Base-by-base conservation (phyloP, 2,888 invertebrate species). In the Fragum sueziense region DNA sequence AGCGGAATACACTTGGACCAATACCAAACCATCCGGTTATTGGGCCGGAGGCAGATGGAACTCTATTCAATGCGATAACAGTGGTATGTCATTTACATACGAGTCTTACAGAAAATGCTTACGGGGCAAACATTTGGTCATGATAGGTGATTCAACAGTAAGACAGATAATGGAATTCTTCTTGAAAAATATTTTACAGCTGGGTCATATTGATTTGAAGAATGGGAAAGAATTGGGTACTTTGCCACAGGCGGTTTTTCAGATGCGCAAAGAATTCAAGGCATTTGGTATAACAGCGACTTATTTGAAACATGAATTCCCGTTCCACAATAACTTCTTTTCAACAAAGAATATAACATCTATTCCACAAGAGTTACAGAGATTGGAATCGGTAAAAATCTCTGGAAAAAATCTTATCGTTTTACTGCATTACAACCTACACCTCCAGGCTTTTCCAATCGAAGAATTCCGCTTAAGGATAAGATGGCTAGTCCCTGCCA, bases 91-190 rank as follows among this genome's bases (percentile, higher is more conserved):
- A 22, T 14, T 14, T 6, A 27, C 33, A 7, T 25, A 7, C 4
- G 27, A 29, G 1, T 7, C 29, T 0, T 79, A 76, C 54, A 70
- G 65, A 37, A 22, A 20, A 0, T 82, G 82, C 67, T 57, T 82
- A n/a, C 57, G 57, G 22, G 70, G 70, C 25, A 82, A 82, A 74
- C 65, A 33, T 2, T 14, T 82, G 0, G 22, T 73, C 17, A 27
- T 79, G n/a, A 17, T 79, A 4, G 82, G 82, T 4, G 82, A 82
- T 52, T 82, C 79, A 17, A 79, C 82, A 22, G 7, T 76, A 11
- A 51, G 79, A 27, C 76, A 82, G 20, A 76, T 76, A 29, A 59
- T 71, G 11, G 68, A 76, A 41, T 82, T 52, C 57, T 52, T 82
- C 31, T 11, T 74, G 17, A n/a, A 54, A 11, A 2, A 70, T 20